phyloP scores from a whole-genome alignment of 2,888 invertebrate species.

The Dione juno region DNA sequence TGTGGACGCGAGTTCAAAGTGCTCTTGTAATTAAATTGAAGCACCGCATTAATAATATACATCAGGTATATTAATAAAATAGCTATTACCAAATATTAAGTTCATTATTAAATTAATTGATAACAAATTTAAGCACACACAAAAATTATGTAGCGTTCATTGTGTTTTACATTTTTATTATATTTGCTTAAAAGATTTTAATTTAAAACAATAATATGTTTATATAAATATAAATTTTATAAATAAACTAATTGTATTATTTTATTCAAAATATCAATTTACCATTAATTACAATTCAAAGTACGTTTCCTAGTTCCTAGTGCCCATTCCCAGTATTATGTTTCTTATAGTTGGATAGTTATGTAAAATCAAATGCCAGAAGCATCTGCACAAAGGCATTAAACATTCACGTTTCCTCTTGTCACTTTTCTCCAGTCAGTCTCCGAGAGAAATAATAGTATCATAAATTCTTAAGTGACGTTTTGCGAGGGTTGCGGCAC shows the following conservation, averaged over 20 bases:
- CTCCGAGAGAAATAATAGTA: constrained; percentile 60
- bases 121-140: neutral
- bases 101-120: neutral
- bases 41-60: neutral
- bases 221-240: too few relatives aligned
- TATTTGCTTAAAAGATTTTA: too few relatives aligned
- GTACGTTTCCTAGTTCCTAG: neutral
- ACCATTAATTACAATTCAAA: too few relatives aligned
- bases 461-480: constrained; percentile 72
- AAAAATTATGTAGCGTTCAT: neutral
- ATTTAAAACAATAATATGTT: too few relatives aligned
- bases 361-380: constrained; percentile 46
- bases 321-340: too few relatives aligned
- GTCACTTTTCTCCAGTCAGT: constrained; percentile 53
- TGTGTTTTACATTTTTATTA: neutral
- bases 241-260: neutral
- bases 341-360: neutral
- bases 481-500: constrained; percentile 54
- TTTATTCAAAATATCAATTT: neutral
- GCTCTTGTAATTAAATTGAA: neutral
- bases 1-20: neutral
- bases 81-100: neutral
- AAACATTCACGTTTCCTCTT: constrained; percentile 48
- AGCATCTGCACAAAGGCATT: constrained; percentile 45
- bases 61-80: neutral